A percentile compares a stretch with the other conserved stretches of the same genome.
Conservation (phyloP, 2,888 invertebrate genomes). For the Allophyes oxyacanthae region DNA sequence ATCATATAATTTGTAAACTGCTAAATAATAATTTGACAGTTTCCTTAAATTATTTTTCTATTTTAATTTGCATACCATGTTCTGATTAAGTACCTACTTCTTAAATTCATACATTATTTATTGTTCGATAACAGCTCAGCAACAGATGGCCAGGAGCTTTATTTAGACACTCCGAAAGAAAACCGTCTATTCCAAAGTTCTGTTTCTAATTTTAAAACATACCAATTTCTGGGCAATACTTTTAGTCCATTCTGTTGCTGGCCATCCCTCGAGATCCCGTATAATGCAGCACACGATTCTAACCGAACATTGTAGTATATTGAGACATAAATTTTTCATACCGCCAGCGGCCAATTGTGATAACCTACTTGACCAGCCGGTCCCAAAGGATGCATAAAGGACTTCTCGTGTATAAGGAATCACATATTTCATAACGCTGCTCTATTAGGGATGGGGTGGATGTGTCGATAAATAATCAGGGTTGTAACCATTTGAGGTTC, state of each 20-base stretch:
- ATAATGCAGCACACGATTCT: constrained; percentile 79
- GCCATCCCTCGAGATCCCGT: constrained; percentile 70
- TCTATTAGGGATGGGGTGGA: constrained; percentile 62
- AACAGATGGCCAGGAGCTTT: too few species aligned
- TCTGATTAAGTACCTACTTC: too few species aligned
- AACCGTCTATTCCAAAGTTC: neutral
- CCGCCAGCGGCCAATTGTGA: constrained; percentile 84
- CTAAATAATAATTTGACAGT: too few species aligned
- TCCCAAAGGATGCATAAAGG: constrained; percentile 88
- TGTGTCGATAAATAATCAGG: constrained; percentile 16
- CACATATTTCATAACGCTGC: constrained; percentile 87
- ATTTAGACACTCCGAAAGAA: neutral
- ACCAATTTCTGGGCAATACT: constrained; percentile 28
- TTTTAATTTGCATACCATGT: too few species aligned
- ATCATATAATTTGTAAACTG: too few species aligned
- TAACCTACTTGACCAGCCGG: constrained; percentile 87
- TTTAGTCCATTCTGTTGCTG: constrained; percentile 26
- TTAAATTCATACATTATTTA: too few species aligned
- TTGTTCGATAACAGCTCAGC: too few species aligned
- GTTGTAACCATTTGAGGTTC: neutral
- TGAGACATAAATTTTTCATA: constrained; percentile 90
- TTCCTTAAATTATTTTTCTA: too few species aligned
- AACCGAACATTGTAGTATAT: constrained; percentile 76
- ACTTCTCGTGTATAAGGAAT: constrained; percentile 88
- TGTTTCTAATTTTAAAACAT: constrained; percentile 10